A percentile compares a stretch with the other conserved stretches of the same genome.
Conservation (phyloP, 2,113 vertebrate genomes). For the Amphiprion ocellaris region DNA sequence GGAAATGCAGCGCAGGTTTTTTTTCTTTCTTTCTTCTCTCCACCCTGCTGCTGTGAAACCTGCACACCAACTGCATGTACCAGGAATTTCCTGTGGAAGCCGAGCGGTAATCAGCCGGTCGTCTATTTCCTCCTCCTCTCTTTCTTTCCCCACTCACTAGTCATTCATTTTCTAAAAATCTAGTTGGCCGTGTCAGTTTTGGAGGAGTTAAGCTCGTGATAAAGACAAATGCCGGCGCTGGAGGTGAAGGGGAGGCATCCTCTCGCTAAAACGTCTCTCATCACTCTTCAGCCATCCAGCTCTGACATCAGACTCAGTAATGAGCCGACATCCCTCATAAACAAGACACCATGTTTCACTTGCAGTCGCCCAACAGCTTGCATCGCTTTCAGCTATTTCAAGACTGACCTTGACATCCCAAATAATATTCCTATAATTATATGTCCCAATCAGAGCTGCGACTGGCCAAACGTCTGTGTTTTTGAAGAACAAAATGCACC, state of each 20-base stretch:
- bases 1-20: constrained; percentile 33
- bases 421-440: constrained; percentile 1
- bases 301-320: constrained; percentile 58
- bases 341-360: constrained; percentile 13
- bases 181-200: neutral
- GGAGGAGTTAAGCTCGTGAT: neutral
- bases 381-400: neutral
- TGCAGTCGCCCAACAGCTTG: constrained; percentile 2
- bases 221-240: neutral
- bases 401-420: neutral
- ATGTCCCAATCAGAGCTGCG: neutral
- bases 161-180: constrained; percentile 26
- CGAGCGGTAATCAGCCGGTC: constrained; percentile 56
- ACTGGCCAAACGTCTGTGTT: neutral
- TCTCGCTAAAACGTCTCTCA: constrained; percentile 17
- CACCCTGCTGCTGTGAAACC: constrained; percentile 42
- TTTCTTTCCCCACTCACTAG: neutral
- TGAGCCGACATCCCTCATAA: constrained; percentile 24
- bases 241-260: neutral
- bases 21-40: neutral
- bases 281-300: constrained; percentile 1
- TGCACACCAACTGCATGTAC: constrained; percentile 41
- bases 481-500: neutral
- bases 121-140: constrained; percentile 54
- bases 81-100: constrained; percentile 73